phyloP scores from a whole-genome alignment of 2,113 vertebrate genomes.

The Albula glossodonta region DNA sequence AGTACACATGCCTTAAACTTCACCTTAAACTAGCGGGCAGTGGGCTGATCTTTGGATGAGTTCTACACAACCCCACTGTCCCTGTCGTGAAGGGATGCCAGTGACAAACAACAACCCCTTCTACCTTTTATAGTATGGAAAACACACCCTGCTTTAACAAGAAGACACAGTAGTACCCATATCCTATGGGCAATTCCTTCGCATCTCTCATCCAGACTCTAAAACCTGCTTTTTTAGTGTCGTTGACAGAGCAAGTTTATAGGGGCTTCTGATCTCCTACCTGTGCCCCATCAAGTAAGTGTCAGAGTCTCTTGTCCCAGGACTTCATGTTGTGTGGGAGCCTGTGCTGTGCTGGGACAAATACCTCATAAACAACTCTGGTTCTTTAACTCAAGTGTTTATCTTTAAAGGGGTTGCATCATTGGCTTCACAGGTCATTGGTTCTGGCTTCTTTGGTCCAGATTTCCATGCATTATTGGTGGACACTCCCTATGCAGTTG shows the following conservation, averaged over 20 bases:
- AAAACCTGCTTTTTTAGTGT: neutral
- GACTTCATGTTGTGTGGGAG: neutral
- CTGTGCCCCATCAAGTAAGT: neutral
- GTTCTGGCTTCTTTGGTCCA: neutral
- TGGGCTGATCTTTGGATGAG: too few relatives aligned
- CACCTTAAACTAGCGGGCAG: too few relatives aligned
- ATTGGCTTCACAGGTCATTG: neutral
- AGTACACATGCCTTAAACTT: too few relatives aligned
- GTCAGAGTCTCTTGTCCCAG: neutral
- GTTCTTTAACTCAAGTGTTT: neutral
- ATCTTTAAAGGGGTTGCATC: neutral
- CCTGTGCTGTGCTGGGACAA: neutral
- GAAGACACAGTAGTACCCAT: neutral
- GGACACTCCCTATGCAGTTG: neutral
- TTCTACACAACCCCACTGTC: too few relatives aligned
- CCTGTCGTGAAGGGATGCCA: too few relatives aligned
- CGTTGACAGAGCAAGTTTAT: neutral
- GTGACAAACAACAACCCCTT: too few relatives aligned
- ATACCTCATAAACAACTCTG: neutral
- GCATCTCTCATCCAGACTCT: neutral
- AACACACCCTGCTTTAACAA: neutral
- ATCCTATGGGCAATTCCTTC: neutral
- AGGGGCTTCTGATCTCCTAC: neutral
- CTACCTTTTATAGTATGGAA: too few relatives aligned
- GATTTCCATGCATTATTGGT: neutral